Percentiles rank a stretch among this genome's conserved stretches.
phyloP scores from a whole-genome alignment of 2,888 invertebrate genomes.

The Entomobrya proxima region DNA sequence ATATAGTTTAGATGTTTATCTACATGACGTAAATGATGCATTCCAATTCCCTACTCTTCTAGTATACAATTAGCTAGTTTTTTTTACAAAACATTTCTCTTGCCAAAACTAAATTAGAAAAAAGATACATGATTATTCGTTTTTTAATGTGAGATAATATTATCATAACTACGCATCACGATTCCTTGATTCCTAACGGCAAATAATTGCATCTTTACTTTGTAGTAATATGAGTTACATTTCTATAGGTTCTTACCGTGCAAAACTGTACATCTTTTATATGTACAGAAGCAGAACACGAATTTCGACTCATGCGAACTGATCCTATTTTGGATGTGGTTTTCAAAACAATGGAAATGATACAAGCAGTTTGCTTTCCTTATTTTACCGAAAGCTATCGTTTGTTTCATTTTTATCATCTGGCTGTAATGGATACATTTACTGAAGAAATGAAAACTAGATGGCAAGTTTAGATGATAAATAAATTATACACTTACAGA shows the following conservation, averaged over 20 bases:
- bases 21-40: no score
- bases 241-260: slow-evolving; percentile 17
- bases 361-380: slow-evolving; percentile 56
- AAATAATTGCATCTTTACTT: no score
- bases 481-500: slow-evolving; percentile 28
- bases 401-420: slow-evolving; percentile 53
- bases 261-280: slow-evolving; percentile 45
- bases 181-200: no score
- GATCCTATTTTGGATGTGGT: slow-evolving; percentile 55
- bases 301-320: slow-evolving; percentile 28
- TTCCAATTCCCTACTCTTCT: no score
- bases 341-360: slow-evolving; percentile 55
- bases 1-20: no score
- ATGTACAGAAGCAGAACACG: slow-evolving; percentile 40
- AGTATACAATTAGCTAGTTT: no score
- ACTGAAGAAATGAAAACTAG: slow-evolving; percentile 46
- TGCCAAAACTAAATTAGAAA: no score
- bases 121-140: no score
- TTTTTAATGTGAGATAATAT: no score
- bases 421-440: slow-evolving; percentile 41
- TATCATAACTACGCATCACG: no score
- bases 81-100: no score
- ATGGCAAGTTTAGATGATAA: slow-evolving; percentile 46
- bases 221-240: no score
- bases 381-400: slow-evolving; percentile 47